Evolutionary conservation across 2,888 invertebrate species (phyloP), one percentile per base, ranked within the genome.

Genomic region (Sinhomidia bicolor): DNA sequence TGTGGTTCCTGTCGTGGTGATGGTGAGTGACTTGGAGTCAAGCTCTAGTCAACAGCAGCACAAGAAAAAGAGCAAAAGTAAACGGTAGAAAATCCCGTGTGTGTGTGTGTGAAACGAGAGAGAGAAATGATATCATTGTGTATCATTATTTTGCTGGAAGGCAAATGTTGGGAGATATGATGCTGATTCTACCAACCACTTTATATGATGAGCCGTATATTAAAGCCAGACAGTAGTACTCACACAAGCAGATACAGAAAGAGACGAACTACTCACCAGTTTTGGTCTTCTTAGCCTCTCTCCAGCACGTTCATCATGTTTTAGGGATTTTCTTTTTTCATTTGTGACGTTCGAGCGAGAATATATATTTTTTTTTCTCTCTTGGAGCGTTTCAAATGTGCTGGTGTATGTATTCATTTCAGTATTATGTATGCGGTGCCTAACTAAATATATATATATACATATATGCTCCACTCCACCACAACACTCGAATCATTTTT

Each of bases 1-100:
- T 87, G 86, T 62, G 86, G 86, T 86, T 57, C 60, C 71, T 71
- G 80, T 80, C 80, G 80, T 71, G 80, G 86, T 87, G 74, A 12
- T 74, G 86, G 80, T 81, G 86, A 81, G 71, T 87, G 86, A 87
- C 86, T 87, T 47, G 41, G 60, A 80, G 71, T 86, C 57, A 79
- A 57, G 32, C 78, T 29, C 78, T 54, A 32, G 29, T 78, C 78
- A 32, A 54, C 54, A 32, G 20, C 20, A 57, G 78, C 54, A 78
- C 17, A 29, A 78, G 54, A 10, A 78, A 78, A 78, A 29, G 5
- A 54, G 32, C 26, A 54, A 29, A 32, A 5, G 47, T 44, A 54
- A 78, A 32, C 54, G 29, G 51, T 26, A 78, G 29, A 17, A 29
- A 32, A 78, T 20, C 44, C 26, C 32, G 12, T 32, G 32, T 74